These are phyloP conservation scores for Phylloscopus trochilus DNA, from an alignment of 2,113 vertebrate genomes.

Conservation along the genomic window DNA sequence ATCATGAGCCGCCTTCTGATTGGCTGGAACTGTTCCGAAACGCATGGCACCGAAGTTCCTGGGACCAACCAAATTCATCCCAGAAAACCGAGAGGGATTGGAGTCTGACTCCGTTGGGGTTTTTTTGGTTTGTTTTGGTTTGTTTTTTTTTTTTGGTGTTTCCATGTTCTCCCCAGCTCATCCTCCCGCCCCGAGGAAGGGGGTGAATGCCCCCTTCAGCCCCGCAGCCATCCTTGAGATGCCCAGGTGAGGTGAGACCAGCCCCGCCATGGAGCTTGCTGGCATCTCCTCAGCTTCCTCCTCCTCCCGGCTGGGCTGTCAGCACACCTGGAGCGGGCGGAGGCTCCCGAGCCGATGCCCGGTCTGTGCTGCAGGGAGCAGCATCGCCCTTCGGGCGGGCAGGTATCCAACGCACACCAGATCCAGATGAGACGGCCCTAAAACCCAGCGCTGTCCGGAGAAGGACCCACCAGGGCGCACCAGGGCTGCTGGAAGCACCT, in stretches of 20 bases:
- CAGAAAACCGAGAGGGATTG: not conserved
- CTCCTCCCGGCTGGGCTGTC: not conserved
- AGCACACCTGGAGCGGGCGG: not conserved
- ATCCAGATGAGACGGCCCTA: not conserved
- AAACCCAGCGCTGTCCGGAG: not conserved
- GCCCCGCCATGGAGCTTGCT: not conserved
- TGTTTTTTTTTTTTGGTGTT: not conserved
- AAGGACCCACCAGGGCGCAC: not conserved
- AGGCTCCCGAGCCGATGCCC: not conserved
- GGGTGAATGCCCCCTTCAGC: not conserved
- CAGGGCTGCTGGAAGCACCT: not conserved
- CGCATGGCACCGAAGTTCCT: not conserved
- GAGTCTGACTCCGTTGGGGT: not conserved
- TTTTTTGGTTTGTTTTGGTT: not conserved
- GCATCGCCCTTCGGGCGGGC: not conserved
- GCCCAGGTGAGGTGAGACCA: not conserved
- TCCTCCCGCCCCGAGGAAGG: not conserved
- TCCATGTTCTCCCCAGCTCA: not conserved
- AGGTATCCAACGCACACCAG: not conserved
- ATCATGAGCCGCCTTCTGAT: conserved; percentile 59
- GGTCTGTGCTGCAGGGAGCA: not conserved
- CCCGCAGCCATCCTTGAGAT: not conserved
- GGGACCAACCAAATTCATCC: conserved; percentile 50
- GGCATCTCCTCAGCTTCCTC: not conserved
- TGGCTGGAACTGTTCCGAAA: conserved; percentile 56